Evolutionary conservation across 2,113 vertebrate genomes (phyloP).

Genomic region (Charina bottae): DNA sequence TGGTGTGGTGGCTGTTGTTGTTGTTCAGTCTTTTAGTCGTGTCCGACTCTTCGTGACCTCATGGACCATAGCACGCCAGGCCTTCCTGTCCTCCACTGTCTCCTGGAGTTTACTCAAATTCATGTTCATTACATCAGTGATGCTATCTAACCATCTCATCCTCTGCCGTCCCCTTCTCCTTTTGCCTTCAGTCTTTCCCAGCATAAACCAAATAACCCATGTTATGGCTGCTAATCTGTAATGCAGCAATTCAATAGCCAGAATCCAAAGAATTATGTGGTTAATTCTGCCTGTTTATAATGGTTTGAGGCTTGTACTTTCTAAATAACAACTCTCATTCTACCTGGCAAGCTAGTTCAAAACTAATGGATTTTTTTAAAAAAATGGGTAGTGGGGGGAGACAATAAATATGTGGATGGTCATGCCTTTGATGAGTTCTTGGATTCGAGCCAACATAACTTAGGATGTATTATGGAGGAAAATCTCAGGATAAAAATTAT

Average conservation of each 20-base stretch:
- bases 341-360: background rate
- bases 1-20: background rate
- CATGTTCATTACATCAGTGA: too few relatives aligned
- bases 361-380: background rate
- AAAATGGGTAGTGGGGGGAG: background rate
- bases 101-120: too few relatives aligned
- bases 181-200: too few relatives aligned
- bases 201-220: background rate
- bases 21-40: too few relatives aligned
- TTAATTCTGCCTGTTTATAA: background rate
- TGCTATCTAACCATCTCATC: too few relatives aligned
- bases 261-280: background rate
- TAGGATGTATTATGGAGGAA: background rate
- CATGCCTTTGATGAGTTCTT: background rate
- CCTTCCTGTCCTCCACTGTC: too few relatives aligned
- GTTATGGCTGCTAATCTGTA: background rate
- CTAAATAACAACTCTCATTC: background rate
- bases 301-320: background rate
- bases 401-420: background rate
- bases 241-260: background rate
- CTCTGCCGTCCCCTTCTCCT: too few relatives aligned
- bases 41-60: too few relatives aligned
- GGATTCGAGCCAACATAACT: background rate
- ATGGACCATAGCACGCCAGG: too few relatives aligned
- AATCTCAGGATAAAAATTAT: conserved; percentile 11